Base-by-base conservation (phyloP, 2,888 invertebrate species). In the Cataglyphis cursor region DNA sequence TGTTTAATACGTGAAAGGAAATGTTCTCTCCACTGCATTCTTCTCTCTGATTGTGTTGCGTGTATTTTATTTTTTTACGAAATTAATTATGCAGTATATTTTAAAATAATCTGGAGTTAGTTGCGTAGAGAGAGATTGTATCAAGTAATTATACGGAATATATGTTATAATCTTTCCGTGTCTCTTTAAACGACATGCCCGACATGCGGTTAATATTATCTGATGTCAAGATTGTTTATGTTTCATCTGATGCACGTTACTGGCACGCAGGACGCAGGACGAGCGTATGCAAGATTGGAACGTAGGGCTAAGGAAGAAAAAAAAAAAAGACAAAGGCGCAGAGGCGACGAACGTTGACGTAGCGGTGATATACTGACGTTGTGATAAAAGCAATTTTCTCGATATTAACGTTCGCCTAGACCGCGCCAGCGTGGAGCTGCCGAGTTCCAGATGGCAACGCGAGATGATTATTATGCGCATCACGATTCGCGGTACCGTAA, bases 391-490 rank as follows among this genome's bases (percentile, higher is more conserved):
- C 59, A 78, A 78, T 70, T 78, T 78, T 78, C 78, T 59, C 48
- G 48, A 44, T 59, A 18, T 72, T 72, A 59, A 78, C 44, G 12
- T 72, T 28, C 21, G 57, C 44, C 70, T 70, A 59, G 21, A 59
- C 44, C 44, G 59, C 68, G 74, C 48, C n/a, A 74, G 35, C 51
- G 66, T 41, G 38, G 38, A 70, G 21, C 57, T 28, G 73, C 57
- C 70, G 70, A 70, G 78, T 78, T 70, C 72, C 78, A 78, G 78
- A 78, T 78, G 78, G 72, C 78, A 78, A 78, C 12, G 72, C 57
- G 72, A 72, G 57, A 78, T 59, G 78, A 78, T 78, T 72, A 78
- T 78, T 78, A 59, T 72, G 44, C 78, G 59, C 72, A 72, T 78
- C 70, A 57, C 57, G 73, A 78, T 72, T 15, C 31, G 12, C 59